A percentile compares a stretch with the other conserved stretches of the same genome.
phyloP scores from a whole-genome alignment of 2,113 vertebrate species.

The Polypterus senegalus region DNA sequence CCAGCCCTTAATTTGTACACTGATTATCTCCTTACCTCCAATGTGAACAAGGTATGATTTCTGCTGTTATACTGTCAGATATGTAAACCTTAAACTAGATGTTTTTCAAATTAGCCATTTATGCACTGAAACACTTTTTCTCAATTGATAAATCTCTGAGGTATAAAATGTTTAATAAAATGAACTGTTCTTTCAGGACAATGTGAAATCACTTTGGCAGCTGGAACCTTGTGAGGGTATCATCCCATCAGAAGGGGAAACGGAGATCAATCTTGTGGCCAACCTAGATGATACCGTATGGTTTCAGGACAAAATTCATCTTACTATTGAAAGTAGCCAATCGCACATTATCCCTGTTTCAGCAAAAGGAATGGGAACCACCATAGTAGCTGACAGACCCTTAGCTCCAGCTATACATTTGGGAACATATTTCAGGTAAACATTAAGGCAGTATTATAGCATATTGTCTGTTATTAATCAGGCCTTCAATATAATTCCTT shows the following conservation, averaged over 20 bases:
- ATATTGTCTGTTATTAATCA: too few species aligned
- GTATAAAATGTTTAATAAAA: too few species aligned
- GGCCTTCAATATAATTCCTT: too few species aligned
- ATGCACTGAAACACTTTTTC: too few species aligned
- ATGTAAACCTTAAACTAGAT: too few species aligned
- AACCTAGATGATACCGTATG: slow-evolving; percentile 54
- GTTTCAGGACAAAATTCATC: slow-evolving; percentile 50
- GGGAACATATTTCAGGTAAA: slow-evolving; percentile 70
- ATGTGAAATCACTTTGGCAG: slow-evolving; percentile 42
- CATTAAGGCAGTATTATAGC: too few species aligned
- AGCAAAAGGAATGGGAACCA: slow-evolving; percentile 60
- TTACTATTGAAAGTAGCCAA: slow-evolving; percentile 48
- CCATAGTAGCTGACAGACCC: slow-evolving; percentile 59
- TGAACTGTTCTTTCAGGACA: slow-evolving; percentile 34
- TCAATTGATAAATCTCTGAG: too few species aligned
- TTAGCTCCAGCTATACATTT: slow-evolving; percentile 58
- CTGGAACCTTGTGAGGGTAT: slow-evolving; percentile 55
- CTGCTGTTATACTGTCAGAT: too few species aligned
- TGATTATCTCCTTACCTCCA: too few species aligned
- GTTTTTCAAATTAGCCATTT: too few species aligned
- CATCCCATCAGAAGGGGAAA: slow-evolving; percentile 39
- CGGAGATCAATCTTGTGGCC: slow-evolving; percentile 50
- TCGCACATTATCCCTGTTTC: slow-evolving; percentile 36
- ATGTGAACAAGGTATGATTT: too few species aligned
- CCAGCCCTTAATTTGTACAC: too few species aligned